Conservation (phyloP, 2,113 vertebrate genomes). For the Saguinus imperator region DNA sequence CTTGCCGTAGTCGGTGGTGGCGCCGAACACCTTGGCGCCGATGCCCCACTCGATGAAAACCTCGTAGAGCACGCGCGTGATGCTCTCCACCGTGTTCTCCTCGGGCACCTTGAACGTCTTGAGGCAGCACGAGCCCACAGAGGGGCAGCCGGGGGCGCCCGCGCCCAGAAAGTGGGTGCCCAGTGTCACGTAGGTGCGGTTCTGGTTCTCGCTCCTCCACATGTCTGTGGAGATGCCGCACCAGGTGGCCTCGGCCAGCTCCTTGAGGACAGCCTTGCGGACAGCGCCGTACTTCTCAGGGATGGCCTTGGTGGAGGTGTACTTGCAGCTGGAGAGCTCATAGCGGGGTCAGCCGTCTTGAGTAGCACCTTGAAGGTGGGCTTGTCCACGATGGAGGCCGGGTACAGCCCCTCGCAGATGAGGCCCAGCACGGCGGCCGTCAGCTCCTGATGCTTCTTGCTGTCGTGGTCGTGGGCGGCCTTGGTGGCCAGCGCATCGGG, state of each 20-base stretch:
- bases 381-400: slow-evolving; percentile 89
- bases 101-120: slow-evolving; percentile 92
- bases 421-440: slow-evolving; percentile 87
- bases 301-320: slow-evolving; percentile 85
- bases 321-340: slow-evolving; percentile 85
- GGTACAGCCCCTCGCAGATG: slow-evolving; percentile 91
- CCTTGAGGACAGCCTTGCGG: slow-evolving; percentile 84
- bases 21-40: slow-evolving; percentile 88
- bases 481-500: slow-evolving; percentile 82
- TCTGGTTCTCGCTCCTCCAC: slow-evolving; percentile 89
- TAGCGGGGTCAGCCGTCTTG: slow-evolving; percentile 87
- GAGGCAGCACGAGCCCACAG: slow-evolving; percentile 85
- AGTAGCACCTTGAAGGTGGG: slow-evolving; percentile 89
- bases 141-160: slow-evolving; percentile 73
- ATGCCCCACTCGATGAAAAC: slow-evolving; percentile 92
- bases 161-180: slow-evolving; percentile 86
- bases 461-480: slow-evolving; percentile 81
- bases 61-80: slow-evolving; percentile 90
- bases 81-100: slow-evolving; percentile 89
- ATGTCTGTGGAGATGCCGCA: slow-evolving; percentile 89
- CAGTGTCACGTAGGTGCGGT: slow-evolving; percentile 87
- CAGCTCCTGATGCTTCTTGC: slow-evolving; percentile 87
- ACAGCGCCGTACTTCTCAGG: slow-evolving; percentile 86
- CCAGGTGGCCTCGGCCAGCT: slow-evolving; percentile 85
- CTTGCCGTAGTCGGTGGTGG: slow-evolving; percentile 87